These are phyloP conservation scores for Equus przewalskii DNA, from an alignment of 2,113 vertebrate genomes.

Conservation along the genomic window DNA sequence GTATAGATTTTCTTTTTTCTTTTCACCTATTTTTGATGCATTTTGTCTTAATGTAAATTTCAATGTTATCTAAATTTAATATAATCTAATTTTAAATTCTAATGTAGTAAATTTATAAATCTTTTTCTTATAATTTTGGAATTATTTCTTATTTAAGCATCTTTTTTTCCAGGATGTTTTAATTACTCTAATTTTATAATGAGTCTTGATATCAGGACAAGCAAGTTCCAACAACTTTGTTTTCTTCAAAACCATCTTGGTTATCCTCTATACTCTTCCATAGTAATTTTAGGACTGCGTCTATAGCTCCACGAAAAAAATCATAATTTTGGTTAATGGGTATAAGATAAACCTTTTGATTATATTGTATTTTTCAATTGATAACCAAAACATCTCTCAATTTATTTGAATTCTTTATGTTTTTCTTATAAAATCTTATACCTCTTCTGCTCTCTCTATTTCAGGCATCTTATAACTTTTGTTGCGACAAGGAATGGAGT, in stretches of 20 bases:
- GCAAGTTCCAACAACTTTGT: background rate
- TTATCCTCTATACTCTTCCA: background rate
- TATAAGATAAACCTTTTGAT: background rate
- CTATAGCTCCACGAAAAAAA: background rate
- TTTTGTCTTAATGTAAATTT: slow-evolving; percentile 3
- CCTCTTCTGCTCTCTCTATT: background rate
- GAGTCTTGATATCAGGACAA: background rate
- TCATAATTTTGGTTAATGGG: background rate
- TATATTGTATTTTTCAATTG: background rate
- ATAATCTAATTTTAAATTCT: background rate
- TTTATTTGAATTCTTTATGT: background rate
- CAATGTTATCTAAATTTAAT: background rate
- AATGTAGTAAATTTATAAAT: background rate
- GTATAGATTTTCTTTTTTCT: background rate
- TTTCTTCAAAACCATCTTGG: background rate
- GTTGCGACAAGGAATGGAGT: background rate
- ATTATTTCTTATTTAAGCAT: background rate
- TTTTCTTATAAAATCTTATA: background rate
- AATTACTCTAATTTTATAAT: background rate
- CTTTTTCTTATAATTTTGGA: background rate
- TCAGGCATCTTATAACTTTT: background rate
- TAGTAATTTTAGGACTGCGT: background rate
- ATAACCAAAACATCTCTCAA: background rate
- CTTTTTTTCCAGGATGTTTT: background rate
- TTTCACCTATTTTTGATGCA: background rate